Evolutionary conservation across 2,888 invertebrate species (phyloP).

Genomic region (Drosophila mimetica): DNA sequence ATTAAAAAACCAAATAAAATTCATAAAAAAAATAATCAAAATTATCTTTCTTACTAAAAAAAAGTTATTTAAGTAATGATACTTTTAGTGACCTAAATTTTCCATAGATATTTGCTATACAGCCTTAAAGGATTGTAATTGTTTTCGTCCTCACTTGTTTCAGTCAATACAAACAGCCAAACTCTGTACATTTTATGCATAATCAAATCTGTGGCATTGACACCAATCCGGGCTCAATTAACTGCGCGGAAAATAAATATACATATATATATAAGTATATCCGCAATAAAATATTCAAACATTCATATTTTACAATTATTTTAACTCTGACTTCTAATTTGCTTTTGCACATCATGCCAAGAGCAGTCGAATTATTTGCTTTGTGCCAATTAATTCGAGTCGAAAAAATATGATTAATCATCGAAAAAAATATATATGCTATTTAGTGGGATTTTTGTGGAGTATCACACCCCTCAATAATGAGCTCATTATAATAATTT

Average conservation of each 20-base stretch:
- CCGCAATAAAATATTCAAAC: slow-evolving; percentile 24
- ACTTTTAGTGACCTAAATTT: too few relatives aligned
- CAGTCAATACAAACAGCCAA: background rate
- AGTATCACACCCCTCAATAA: slow-evolving; percentile 35
- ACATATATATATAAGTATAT: slow-evolving; percentile 33
- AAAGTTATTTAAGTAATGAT: too few relatives aligned
- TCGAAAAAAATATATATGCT: slow-evolving; percentile 7
- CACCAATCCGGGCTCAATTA: slow-evolving; percentile 26
- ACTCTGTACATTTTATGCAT: background rate
- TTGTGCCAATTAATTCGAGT: slow-evolving; percentile 26
- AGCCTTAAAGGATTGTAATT: background rate
- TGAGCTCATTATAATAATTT: slow-evolving; percentile 71
- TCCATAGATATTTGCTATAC: too few relatives aligned
- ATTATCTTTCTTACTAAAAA: too few relatives aligned
- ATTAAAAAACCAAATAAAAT: too few relatives aligned
- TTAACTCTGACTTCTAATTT: slow-evolving; percentile 15
- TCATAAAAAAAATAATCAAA: too few relatives aligned
- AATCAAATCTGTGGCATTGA: slow-evolving; percentile 27
- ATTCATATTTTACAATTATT: slow-evolving; percentile 39
- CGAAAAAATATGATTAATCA: slow-evolving; percentile 42
- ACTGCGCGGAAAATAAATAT: background rate
- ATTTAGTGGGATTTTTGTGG: slow-evolving; percentile 8
- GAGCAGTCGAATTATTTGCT: slow-evolving; percentile 19
- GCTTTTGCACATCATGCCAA: slow-evolving; percentile 54
- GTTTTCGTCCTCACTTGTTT: background rate